Conservation (phyloP, 2,797 vertebrate species). For the Danio aesculapii region DNA sequence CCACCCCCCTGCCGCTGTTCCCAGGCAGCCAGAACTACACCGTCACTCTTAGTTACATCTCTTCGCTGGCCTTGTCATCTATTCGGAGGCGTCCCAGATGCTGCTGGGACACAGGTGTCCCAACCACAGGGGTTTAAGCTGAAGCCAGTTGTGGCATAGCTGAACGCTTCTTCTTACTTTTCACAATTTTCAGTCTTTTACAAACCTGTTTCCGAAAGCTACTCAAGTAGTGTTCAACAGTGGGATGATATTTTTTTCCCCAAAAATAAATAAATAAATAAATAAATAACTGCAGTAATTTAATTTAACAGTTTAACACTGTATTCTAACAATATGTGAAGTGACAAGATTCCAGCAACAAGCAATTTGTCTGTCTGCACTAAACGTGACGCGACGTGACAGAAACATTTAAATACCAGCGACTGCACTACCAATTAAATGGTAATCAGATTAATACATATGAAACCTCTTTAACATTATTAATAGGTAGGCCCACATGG, state of each 20-base stretch:
- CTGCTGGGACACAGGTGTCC: conserved; percentile 56
- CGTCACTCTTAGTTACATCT: conserved; percentile 51
- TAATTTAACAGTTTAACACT: conserved; percentile 8
- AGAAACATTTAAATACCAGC: too few relatives aligned
- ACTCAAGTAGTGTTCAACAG: conserved; percentile 17
- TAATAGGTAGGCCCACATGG: too few relatives aligned
- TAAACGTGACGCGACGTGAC: too few relatives aligned
- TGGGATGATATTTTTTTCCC: not conserved
- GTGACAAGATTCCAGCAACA: too few relatives aligned
- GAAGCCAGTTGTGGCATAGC: conserved; percentile 41
- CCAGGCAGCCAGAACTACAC: conserved; percentile 40
- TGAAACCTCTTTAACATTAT: too few relatives aligned
- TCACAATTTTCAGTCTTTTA: conserved; percentile 9
- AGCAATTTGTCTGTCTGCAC: too few relatives aligned
- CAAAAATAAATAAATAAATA: too few relatives aligned
- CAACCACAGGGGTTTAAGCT: conserved; percentile 50
- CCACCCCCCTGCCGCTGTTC: conserved; percentile 11
- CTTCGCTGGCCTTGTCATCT: conserved; percentile 45
- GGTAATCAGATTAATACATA: too few relatives aligned
- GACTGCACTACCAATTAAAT: too few relatives aligned
- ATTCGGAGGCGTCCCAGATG: conserved; percentile 49
- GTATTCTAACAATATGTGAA: not conserved
- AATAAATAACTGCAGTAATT: not conserved
- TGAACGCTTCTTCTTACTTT: conserved; percentile 11
- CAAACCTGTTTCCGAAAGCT: not conserved